Evolutionary conservation across 2,797 vertebrate species (phyloP).

Genomic region (Garrulus glandarius): DNA sequence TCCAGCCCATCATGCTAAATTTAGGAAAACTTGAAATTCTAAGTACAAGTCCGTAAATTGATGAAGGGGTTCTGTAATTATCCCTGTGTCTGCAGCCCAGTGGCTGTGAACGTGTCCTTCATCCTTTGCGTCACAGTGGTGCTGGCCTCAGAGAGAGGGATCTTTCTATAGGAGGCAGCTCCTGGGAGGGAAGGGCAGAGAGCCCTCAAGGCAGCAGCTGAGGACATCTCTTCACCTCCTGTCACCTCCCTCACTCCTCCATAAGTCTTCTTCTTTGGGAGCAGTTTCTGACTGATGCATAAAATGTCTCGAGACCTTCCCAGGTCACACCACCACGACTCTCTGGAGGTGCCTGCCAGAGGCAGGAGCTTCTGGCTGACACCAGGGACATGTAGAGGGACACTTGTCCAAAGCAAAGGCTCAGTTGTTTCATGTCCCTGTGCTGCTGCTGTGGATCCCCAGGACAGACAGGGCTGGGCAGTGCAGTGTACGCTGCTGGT

Average conservation of each 20-base stretch:
- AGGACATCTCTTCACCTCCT: neutral
- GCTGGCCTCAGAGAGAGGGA: neutral
- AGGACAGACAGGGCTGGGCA: neutral
- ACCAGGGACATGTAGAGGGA: neutral
- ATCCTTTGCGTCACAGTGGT: rapidly evolving
- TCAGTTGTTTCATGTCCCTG: rapidly evolving
- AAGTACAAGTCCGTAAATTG: neutral
- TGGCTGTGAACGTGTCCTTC: neutral
- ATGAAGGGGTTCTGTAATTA: neutral
- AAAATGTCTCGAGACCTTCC: neutral
- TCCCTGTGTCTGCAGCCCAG: neutral
- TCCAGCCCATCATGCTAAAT: neutral
- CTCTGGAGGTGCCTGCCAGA: neutral
- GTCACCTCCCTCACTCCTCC: neutral
- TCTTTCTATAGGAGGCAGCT: neutral
- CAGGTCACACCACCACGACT: neutral
- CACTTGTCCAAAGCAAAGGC: rapidly evolving
- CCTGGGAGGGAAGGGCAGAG: neutral
- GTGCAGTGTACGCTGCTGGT: rapidly evolving
- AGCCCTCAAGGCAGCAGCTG: neutral
- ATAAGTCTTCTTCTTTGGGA: neutral
- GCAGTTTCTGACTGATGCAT: neutral
- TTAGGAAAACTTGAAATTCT: neutral
- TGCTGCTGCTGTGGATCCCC: neutral
- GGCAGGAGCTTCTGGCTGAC: neutral